These are phyloP conservation scores for Indicator maculatus DNA, from an alignment of 2,113 vertebrate species.

Conservation along the genomic window DNA sequence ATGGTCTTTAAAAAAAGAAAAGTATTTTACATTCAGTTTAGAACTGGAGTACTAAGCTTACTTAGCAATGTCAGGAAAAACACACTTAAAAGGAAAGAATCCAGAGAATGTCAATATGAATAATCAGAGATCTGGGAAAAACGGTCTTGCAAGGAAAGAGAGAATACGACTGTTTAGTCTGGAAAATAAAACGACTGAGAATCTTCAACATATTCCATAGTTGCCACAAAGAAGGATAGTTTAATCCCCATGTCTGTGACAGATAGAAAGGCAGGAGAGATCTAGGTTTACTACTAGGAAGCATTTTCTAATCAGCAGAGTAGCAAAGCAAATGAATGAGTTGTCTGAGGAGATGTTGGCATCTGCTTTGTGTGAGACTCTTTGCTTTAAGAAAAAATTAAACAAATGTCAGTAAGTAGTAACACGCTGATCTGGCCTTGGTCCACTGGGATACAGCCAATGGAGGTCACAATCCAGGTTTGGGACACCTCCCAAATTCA, in stretches of 20 bases:
- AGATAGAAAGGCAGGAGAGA: background rate
- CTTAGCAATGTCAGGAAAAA: background rate
- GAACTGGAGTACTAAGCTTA: background rate
- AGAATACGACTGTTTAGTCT: background rate
- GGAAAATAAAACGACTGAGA: background rate
- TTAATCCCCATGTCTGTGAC: background rate
- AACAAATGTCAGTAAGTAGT: background rate
- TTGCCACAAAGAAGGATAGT: background rate
- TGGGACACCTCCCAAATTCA: background rate
- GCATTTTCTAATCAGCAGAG: background rate
- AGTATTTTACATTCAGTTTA: background rate
- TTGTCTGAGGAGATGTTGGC: background rate
- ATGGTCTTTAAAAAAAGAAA: background rate
- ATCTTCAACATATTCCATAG: background rate
- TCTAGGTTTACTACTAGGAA: background rate
- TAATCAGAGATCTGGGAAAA: background rate
- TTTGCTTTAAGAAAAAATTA: background rate
- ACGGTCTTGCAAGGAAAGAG: background rate
- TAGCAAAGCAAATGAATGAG: background rate
- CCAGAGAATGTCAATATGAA: background rate
- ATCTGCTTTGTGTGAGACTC: fast-evolving
- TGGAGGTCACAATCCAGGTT: background rate
- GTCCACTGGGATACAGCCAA: background rate
- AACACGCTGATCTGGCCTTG: background rate
- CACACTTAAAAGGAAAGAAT: background rate